These are phyloP conservation scores for Tupaia tana DNA, from an alignment of 2,113 vertebrate genomes.

Conservation along the genomic window DNA sequence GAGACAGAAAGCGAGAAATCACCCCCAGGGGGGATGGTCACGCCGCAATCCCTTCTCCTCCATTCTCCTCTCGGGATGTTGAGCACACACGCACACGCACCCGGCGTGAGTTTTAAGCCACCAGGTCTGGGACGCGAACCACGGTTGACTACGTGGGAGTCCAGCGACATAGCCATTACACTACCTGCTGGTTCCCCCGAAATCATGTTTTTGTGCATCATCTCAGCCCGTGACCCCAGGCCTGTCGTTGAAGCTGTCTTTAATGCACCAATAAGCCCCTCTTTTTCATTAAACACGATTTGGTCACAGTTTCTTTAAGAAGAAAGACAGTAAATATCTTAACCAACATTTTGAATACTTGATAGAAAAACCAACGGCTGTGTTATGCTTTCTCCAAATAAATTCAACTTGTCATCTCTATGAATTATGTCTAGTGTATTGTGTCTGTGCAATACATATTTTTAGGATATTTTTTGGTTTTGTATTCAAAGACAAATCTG, in stretches of 20 bases:
- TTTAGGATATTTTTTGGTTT: neutral
- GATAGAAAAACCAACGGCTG: neutral
- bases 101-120: too few species aligned
- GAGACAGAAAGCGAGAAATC: too few species aligned
- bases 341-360: neutral
- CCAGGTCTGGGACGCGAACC: too few species aligned
- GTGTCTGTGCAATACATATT: neutral
- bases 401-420: neutral
- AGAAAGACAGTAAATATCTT: neutral
- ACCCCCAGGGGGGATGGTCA: too few species aligned
- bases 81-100: too few species aligned
- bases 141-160: too few species aligned
- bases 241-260: neutral
- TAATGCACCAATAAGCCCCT: neutral
- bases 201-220: neutral
- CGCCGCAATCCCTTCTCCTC: too few species aligned
- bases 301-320: neutral
- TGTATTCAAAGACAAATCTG: neutral
- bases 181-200: too few species aligned
- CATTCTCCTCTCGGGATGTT: too few species aligned
- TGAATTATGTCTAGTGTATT: neutral
- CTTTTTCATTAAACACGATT: neutral
- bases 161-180: too few species aligned
- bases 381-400: neutral
- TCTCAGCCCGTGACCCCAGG: neutral